Conservation (phyloP, 2,888 invertebrate genomes). For the Zeuzera pyrina region DNA sequence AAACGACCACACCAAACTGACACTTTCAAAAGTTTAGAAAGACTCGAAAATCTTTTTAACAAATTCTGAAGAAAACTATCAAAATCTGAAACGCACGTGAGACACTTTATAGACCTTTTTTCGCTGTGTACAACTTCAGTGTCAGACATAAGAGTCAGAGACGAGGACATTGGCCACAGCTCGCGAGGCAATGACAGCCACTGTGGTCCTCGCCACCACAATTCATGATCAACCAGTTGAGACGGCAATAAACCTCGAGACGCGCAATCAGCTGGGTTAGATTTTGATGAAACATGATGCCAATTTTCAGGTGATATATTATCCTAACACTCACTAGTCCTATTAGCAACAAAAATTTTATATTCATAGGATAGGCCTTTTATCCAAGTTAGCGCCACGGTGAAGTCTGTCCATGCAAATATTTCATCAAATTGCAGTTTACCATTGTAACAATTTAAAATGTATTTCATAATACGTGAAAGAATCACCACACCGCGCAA, state of each 20-base stretch:
- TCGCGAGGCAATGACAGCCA: too few species aligned
- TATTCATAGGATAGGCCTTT: constrained; percentile 11
- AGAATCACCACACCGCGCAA: too few species aligned
- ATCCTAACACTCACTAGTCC: constrained; percentile 14
- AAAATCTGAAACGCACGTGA: not conserved
- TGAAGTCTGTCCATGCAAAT: constrained; percentile 20
- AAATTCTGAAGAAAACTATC: not conserved
- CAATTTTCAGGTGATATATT: constrained; percentile 5
- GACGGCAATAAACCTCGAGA: not conserved
- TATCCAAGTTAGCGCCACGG: constrained; percentile 19
- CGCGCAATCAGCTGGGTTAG: not conserved
- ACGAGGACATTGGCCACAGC: too few species aligned
- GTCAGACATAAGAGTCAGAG: too few species aligned
- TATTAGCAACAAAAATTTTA: constrained; percentile 17
- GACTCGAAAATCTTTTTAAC: not conserved
- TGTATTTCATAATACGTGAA: too few species aligned
- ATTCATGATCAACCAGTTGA: not conserved
- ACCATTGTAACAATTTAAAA: too few species aligned
- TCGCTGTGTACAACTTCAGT: not conserved
- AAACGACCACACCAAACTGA: too few species aligned
- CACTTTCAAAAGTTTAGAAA: not conserved
- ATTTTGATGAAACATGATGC: not conserved
- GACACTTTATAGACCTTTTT: not conserved
- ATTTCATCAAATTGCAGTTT: too few species aligned
- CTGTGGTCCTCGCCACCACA: not conserved